phyloP scores from a whole-genome alignment of 2,797 vertebrate species.

The Aphelocoma californica region DNA sequence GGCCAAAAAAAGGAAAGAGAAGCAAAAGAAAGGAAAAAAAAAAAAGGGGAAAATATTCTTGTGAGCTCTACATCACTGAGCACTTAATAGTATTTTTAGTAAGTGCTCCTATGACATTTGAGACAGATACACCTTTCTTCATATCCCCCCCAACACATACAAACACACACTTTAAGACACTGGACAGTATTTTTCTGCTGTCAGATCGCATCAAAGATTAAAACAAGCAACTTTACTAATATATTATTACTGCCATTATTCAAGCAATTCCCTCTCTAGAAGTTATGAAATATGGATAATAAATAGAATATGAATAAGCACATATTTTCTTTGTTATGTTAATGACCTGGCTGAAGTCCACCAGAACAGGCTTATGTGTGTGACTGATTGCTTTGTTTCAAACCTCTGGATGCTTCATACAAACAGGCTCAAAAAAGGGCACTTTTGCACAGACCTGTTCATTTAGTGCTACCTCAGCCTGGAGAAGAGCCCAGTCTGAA shows the following conservation, averaged over 20 bases:
- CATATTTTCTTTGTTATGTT: conserved; percentile 52
- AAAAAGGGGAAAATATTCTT: background rate
- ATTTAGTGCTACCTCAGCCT: background rate
- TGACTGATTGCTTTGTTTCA: background rate
- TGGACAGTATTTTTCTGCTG: background rate
- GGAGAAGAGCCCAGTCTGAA: background rate
- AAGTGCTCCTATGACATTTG: background rate
- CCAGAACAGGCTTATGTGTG: background rate
- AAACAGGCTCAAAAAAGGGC: background rate
- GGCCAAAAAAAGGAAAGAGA: background rate
- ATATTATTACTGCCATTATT: background rate
- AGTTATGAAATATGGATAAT: conserved; percentile 26
- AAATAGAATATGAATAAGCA: conserved; percentile 16
- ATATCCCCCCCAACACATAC: background rate
- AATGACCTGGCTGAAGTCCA: conserved; percentile 34
- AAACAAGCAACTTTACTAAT: background rate
- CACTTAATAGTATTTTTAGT: background rate
- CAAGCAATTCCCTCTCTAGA: background rate
- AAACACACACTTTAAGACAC: background rate
- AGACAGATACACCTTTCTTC: background rate
- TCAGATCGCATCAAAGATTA: background rate
- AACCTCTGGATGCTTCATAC: background rate
- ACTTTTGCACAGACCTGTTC: background rate
- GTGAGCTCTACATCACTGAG: background rate
- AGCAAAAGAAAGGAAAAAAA: background rate